Conservation (phyloP, 2,113 vertebrate species). For the Callocephalon fimbriatum region DNA sequence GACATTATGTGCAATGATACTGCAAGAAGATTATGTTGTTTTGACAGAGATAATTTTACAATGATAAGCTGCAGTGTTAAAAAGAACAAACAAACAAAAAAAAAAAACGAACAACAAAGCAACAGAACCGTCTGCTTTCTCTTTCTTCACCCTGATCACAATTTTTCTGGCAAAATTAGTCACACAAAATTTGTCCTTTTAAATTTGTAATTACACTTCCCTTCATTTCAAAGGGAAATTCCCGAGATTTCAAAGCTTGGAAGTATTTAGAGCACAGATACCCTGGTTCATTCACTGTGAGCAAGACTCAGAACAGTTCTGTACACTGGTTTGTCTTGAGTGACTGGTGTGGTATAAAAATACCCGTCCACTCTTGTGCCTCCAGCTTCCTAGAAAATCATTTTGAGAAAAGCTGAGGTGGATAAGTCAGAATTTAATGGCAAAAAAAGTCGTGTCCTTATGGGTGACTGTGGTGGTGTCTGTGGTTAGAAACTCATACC, state of each 20-base stretch:
- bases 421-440: neutral
- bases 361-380: fast-evolving
- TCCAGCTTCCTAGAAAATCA: neutral
- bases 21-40: neutral
- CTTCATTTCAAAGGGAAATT: neutral
- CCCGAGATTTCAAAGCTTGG: neutral
- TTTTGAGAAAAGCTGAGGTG: neutral
- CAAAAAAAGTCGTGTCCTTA: neutral
- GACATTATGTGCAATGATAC: neutral
- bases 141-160: neutral
- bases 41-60: neutral
- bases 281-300: neutral
- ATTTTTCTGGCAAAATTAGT: neutral
- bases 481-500: neutral
- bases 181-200: neutral
- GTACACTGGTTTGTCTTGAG: neutral
- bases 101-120: neutral
- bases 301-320: neutral
- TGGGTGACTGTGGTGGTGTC: neutral
- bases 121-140: neutral
- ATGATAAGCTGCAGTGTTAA: neutral
- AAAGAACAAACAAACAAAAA: neutral
- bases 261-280: neutral
- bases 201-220: neutral
- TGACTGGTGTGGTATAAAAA: fast-evolving